Conservation (phyloP, 2,888 invertebrate species). For the Smittia aterrima region DNA sequence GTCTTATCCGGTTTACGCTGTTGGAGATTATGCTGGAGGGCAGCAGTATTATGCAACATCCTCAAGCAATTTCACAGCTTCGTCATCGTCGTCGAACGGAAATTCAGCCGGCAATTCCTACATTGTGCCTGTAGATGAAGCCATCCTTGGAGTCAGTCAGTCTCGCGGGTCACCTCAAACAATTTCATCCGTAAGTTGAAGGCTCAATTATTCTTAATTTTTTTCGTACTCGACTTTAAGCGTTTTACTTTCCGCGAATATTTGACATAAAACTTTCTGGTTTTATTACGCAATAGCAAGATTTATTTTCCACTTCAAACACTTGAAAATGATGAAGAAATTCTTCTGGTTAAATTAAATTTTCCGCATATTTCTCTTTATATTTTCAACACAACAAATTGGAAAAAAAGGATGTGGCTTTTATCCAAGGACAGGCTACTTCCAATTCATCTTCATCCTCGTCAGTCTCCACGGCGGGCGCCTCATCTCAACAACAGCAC, state of each 20-base stretch:
- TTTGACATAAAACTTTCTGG: no score
- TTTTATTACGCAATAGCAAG: background rate
- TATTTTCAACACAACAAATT: background rate
- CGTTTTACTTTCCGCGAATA: constrained; percentile 21
- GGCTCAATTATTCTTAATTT: background rate
- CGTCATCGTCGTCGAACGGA: constrained; percentile 53
- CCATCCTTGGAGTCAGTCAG: constrained; percentile 60
- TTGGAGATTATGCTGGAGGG: constrained; percentile 59
- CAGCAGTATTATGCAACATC: constrained; percentile 66
- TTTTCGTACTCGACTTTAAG: background rate
- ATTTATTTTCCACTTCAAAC: no score
- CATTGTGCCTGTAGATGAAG: constrained; percentile 69
- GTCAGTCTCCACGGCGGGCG: constrained; percentile 53
- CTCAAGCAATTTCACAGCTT: constrained; percentile 59
- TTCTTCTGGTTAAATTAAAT: background rate
- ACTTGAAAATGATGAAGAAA: background rate
- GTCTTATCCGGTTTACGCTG: constrained; percentile 76
- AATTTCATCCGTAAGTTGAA: constrained; percentile 62
- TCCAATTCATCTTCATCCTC: constrained; percentile 57
- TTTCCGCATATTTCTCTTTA: constrained; percentile 38
- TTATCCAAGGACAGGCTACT: constrained; percentile 52
- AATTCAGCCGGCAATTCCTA: constrained; percentile 56
- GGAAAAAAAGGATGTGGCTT: constrained; percentile 51
- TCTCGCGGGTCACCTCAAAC: constrained; percentile 66
- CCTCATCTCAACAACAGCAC: constrained; percentile 51